These are phyloP conservation scores for Andrena trimmerana DNA, from an alignment of 2,888 invertebrate genomes.

Conservation along the genomic window DNA sequence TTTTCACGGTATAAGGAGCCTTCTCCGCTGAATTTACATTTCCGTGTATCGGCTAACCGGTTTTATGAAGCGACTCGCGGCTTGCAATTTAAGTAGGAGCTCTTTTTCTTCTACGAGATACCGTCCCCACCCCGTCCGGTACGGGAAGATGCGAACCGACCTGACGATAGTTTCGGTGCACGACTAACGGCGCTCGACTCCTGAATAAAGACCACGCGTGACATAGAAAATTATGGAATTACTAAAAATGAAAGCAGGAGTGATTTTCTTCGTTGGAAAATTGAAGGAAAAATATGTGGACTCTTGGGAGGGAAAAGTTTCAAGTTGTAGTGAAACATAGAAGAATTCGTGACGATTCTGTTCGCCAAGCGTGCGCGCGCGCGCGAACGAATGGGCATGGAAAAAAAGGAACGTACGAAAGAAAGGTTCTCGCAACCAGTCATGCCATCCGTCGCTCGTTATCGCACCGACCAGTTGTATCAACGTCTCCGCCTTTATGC, in stretches of 20 bases:
- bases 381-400: slow-evolving; percentile 8
- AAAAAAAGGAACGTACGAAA: slow-evolving; percentile 29
- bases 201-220: neutral
- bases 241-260: no score
- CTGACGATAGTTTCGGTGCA: slow-evolving; percentile 8
- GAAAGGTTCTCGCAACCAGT: slow-evolving; percentile 52
- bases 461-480: slow-evolving; percentile 78
- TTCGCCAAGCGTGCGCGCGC: neutral
- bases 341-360: slow-evolving; percentile 6
- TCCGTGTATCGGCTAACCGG: slow-evolving; percentile 65
- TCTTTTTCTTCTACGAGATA: slow-evolving; percentile 50
- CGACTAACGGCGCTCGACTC: slow-evolving; percentile 17
- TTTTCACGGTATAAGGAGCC: slow-evolving; percentile 36
- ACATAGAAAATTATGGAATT: neutral
- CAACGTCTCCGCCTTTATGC: slow-evolving; percentile 80
- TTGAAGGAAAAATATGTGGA: neutral
- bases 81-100: slow-evolving; percentile 54
- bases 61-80: slow-evolving; percentile 57
- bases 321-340: no score
- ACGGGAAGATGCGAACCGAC: slow-evolving; percentile 16
- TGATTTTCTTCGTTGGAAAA: neutral
- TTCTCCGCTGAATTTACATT: slow-evolving; percentile 58
- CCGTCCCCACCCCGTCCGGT: neutral
- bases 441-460: slow-evolving; percentile 71
- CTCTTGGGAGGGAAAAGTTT: neutral